Base-by-base conservation (phyloP, 1,140 invertebrate species). In the Bradysia coprophila region DNA sequence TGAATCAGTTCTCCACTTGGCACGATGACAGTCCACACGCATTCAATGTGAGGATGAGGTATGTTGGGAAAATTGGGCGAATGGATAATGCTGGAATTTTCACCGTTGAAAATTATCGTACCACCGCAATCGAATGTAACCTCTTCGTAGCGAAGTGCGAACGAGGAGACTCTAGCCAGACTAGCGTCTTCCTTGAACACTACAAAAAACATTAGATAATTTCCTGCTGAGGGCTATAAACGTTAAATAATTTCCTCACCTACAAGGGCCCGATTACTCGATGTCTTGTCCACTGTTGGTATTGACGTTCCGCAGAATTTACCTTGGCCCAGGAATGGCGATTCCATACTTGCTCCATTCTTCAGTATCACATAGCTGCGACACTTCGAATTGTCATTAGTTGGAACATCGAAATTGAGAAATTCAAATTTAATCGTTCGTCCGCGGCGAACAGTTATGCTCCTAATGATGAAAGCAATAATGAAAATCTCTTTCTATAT, bases 61-160 rank as follows among this genome's bases (percentile, higher is more conserved):
- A 80, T 67, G 44, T 76, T 73, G 2, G 87, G 87, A 61, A 81
- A 89, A 51, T 81, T 81, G 1, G 85, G 85, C 0, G 83, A 73
- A 18, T 49, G 60, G 31, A 83, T 74, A 28, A 66, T 54, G 44
- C 64, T 63, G 43, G 58, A 59, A 21, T 59, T 58, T 9, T 65
- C 52, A 5, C 52, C 49, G 16, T 48, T 37, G 31, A 78, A 51
- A 9, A 48, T 49, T 18, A 68, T 63, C 5, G 64, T 60, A 4
- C 69, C 68, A 6, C 80, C 81, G 57, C 84, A 88, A 19, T 67
- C 61, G 2, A 60, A 39, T 31, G 65, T 66, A 28, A 68, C 49
- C 61, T 80, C 76, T 54, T 66, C 54, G 54, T 68, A 81, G n/a
- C n/a, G n/a, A n/a, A n/a, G n/a, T n/a, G n/a, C n/a, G n/a, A n/a